These are phyloP conservation scores for Callosobruchus maculatus DNA, from an alignment of 2,888 invertebrate species.

Conservation along the genomic window DNA sequence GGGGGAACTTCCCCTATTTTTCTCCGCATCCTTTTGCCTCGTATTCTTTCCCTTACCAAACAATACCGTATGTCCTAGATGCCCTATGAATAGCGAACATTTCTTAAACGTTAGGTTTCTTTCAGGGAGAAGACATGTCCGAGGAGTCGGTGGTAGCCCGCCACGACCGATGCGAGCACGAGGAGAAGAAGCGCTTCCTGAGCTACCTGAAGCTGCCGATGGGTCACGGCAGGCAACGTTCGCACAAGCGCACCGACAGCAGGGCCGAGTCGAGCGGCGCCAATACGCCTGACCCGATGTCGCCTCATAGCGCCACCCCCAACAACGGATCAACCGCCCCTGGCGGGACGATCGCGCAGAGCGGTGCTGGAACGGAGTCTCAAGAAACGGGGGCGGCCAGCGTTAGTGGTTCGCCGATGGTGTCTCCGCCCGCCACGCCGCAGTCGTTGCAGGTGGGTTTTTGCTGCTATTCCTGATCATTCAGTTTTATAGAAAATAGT, in stretches of 20 bases:
- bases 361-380: background rate
- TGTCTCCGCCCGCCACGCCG: slow-evolving; percentile 55
- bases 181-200: slow-evolving; percentile 76
- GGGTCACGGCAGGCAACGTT: slow-evolving; percentile 52
- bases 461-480: background rate
- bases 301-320: slow-evolving; percentile 54
- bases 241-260: slow-evolving; percentile 64
- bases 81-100: too few species aligned
- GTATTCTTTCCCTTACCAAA: too few species aligned
- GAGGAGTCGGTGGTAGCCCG: slow-evolving; percentile 68
- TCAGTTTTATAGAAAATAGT: too few species aligned
- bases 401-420: slow-evolving; percentile 36
- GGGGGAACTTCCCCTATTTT: too few species aligned
- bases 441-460: slow-evolving; percentile 30
- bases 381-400: background rate
- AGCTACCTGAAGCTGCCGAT: slow-evolving; percentile 53
- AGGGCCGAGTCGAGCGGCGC: slow-evolving; percentile 67
- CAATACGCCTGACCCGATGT: slow-evolving; percentile 68
- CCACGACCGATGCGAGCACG: slow-evolving; percentile 74
- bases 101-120: background rate
- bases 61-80: too few species aligned
- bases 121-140: slow-evolving; percentile 71
- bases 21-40: too few species aligned
- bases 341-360: background rate
- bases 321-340: slow-evolving; percentile 38